Evolutionary conservation across 2,113 vertebrate species (phyloP).

Genomic region (Colaptes auratus): DNA sequence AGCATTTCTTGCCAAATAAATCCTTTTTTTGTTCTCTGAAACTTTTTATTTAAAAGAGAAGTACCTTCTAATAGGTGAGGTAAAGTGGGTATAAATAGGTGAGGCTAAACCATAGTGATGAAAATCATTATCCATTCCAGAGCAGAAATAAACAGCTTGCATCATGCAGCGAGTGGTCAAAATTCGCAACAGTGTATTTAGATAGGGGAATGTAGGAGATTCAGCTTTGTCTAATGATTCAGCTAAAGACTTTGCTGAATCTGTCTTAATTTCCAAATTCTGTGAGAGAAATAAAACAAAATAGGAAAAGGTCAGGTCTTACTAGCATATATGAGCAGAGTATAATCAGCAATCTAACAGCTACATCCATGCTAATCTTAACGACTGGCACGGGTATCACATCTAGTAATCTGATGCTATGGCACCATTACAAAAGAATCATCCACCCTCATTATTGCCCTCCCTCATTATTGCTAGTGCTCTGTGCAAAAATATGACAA

Average conservation of each 20-base stretch:
- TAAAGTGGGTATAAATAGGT: conserved; percentile 98
- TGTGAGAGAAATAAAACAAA: conserved; percentile 32
- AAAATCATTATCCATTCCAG: conserved; percentile 96
- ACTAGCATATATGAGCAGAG: not conserved
- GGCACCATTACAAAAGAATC: not conserved
- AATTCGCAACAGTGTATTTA: conserved; percentile 93
- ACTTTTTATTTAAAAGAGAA: not conserved
- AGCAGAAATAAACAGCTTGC: conserved; percentile 98
- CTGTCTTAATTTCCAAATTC: conserved; percentile 87
- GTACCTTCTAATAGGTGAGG: conserved; percentile 96
- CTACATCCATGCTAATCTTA: not conserved
- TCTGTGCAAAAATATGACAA: not conserved
- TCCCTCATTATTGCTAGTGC: not conserved
- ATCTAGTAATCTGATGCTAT: not conserved
- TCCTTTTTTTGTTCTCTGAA: not conserved
- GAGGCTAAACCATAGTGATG: conserved; percentile 97
- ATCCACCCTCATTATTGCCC: not conserved
- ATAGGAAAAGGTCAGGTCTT: not conserved
- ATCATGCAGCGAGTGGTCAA: conserved; percentile 98
- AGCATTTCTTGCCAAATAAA: not conserved
- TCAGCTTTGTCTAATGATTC: conserved; percentile 90
- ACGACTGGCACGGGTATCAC: not conserved
- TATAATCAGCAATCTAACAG: not conserved
- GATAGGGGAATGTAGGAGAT: conserved; percentile 83
- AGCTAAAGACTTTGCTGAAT: conserved; percentile 94